Conservation (phyloP, 2,113 vertebrate genomes). For the Planiliza haematocheilus region DNA sequence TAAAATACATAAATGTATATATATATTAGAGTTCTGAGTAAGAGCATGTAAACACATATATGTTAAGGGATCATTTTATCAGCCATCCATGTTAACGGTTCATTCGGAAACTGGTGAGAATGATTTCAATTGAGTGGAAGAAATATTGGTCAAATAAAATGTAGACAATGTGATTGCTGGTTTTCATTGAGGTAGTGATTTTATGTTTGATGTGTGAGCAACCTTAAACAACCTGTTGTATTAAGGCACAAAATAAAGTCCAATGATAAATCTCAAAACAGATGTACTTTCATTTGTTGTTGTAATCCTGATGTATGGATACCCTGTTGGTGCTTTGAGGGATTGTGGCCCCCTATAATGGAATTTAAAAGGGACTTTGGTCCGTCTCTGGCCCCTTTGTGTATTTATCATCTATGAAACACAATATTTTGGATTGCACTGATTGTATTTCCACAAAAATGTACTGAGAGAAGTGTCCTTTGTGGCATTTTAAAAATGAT, state of each 20-base stretch:
- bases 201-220: neutral
- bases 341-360: neutral
- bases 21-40: too few species aligned
- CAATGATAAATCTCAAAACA: neutral
- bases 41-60: too few species aligned
- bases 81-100: too few species aligned
- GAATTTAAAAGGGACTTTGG: neutral
- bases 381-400: neutral
- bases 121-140: too few species aligned
- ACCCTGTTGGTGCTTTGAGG: neutral
- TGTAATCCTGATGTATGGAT: neutral
- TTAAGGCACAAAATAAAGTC: too few species aligned
- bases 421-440: constrained; percentile 6
- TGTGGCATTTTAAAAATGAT: neutral
- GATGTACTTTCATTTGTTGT: neutral
- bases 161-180: neutral
- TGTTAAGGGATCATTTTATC: too few species aligned
- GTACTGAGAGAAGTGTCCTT: neutral
- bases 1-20: too few species aligned
- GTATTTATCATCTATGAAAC: neutral
- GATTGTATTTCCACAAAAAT: constrained; percentile 2
- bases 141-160: too few species aligned
- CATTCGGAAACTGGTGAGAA: too few species aligned
- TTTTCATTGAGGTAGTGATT: neutral
- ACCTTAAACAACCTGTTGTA: neutral